Evolutionary conservation across 2,113 vertebrate genomes (phyloP), one percentile per base, ranked within the genome.

Genomic region (Phycodurus eques): DNA sequence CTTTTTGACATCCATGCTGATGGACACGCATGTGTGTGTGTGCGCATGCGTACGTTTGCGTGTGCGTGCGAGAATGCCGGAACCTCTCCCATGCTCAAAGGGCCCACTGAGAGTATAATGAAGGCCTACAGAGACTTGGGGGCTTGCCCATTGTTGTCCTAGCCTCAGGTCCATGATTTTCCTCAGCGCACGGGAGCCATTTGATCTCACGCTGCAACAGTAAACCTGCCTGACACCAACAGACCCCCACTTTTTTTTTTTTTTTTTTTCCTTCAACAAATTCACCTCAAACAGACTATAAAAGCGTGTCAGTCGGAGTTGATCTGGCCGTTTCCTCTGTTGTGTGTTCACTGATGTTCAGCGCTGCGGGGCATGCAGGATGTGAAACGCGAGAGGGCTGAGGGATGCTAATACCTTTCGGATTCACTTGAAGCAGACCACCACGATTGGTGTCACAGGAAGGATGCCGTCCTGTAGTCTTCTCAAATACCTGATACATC

Each of bases 401-500:
- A 71, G 51, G 59, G 43, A 69, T 5, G 53, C 67, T 71, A 71
- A 81, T 73, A 78, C 75, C 77, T 68, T 77, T 68, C 76, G 5
- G 33, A 80, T 62, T 85, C 68, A 42, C 54, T 71, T 62, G 13
- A 71, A 69, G 68, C 53, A 78, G 57, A 73, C 15, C 69, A 65
- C 63, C 3, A 70, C 71, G 67, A 13, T 59, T 74, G 65, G 27
- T 56, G 79, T 67, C 53, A 53, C 77, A 42, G 42, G 75, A 73
- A 71, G 77, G 65, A 72, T 39, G 12, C 0, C 6, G 20, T 62
- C 42, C 19, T 65, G 63, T 35, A 31, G 59, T 49, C 12, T 84
- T 83, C 70, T 88, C 70, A 69, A 74, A 80, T 76, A 78, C 82
- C 85, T 87, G 88, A 91, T 90, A 90, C 67, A 61, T 89, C 87